phyloP scores from a whole-genome alignment of 1,140 invertebrate species.

The Argopecten irradians region DNA sequence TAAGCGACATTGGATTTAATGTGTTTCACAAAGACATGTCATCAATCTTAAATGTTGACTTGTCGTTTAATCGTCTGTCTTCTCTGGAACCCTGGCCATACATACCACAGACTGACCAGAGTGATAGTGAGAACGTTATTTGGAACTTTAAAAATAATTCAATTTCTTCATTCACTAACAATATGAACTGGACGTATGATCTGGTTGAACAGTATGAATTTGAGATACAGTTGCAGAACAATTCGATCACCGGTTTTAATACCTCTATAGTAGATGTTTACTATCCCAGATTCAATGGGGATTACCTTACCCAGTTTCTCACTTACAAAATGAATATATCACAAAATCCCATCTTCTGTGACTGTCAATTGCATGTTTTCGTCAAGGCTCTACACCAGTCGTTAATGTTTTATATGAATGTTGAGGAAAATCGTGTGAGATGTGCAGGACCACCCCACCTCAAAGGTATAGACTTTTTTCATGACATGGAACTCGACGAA shows the following conservation, averaged over 20 bases:
- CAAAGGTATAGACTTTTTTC: slow-evolving; percentile 39
- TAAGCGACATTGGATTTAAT: slow-evolving; percentile 35
- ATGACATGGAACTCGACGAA: slow-evolving; percentile 44
- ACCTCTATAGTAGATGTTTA: slow-evolving; percentile 24
- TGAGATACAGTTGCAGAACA: slow-evolving; percentile 33
- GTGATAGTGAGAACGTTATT: background rate
- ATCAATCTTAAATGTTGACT: slow-evolving; percentile 24
- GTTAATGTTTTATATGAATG: slow-evolving; percentile 40
- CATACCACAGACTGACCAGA: slow-evolving; percentile 35
- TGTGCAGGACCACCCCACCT: slow-evolving; percentile 49
- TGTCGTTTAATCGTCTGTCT: slow-evolving; percentile 39
- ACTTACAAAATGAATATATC: slow-evolving; percentile 41
- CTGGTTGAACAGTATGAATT: slow-evolving; percentile 42
- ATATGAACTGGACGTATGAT: slow-evolving; percentile 54
- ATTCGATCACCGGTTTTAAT: background rate
- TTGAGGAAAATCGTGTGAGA: slow-evolving; percentile 28
- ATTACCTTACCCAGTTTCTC: slow-evolving; percentile 29
- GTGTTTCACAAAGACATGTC: slow-evolving; percentile 41
- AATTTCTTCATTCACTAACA: slow-evolving; percentile 53
- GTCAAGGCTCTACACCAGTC: slow-evolving; percentile 41
- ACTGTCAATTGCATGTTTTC: slow-evolving; percentile 53
- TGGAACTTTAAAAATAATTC: slow-evolving; percentile 42
- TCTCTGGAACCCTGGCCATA: slow-evolving; percentile 51
- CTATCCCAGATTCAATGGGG: slow-evolving; percentile 6
- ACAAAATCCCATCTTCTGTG: slow-evolving; percentile 49